Percentiles rank a stretch among this genome's conserved stretches.
Evolutionary conservation across 2,888 invertebrate genomes (phyloP).

Genomic region (Drosophila leonis): DNA sequence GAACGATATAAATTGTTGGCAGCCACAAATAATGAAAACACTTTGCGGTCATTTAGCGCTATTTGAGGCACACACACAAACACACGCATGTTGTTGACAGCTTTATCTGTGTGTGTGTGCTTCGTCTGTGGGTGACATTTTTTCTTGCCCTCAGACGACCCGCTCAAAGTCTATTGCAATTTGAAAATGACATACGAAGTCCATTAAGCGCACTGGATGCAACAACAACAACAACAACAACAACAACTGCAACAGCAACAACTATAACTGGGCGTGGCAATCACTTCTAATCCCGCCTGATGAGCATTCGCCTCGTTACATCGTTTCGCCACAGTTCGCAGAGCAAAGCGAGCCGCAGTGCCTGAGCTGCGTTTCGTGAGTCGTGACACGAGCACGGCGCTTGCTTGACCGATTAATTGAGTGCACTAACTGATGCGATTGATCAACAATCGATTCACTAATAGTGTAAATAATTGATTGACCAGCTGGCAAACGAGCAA

Average conservation of each 20-base stretch:
- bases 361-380: conserved; percentile 1
- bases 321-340: conserved; percentile 25
- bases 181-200: conserved; percentile 81
- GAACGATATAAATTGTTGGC: conserved; percentile 83
- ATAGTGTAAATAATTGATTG: neutral
- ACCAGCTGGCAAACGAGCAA: neutral
- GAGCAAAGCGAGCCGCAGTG: neutral
- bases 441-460: neutral
- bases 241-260: conserved; percentile 9
- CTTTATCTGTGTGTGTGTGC: conserved; percentile 38
- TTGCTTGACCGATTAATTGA: conserved; percentile 3
- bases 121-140: conserved; percentile 54
- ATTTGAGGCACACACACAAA: conserved; percentile 64
- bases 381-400: neutral
- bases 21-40: conserved; percentile 81
- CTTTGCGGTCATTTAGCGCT: conserved; percentile 80
- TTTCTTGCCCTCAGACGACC: conserved; percentile 58
- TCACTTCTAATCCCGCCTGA: conserved; percentile 55
- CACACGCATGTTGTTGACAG: conserved; percentile 64
- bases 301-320: conserved; percentile 54
- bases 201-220: conserved; percentile 71
- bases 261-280: conserved; percentile 17
- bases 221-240: conserved; percentile 48
- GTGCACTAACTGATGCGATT: neutral
- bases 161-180: conserved; percentile 76